Conservation (phyloP, 2,888 invertebrate species). For the Augiades crinisus region DNA sequence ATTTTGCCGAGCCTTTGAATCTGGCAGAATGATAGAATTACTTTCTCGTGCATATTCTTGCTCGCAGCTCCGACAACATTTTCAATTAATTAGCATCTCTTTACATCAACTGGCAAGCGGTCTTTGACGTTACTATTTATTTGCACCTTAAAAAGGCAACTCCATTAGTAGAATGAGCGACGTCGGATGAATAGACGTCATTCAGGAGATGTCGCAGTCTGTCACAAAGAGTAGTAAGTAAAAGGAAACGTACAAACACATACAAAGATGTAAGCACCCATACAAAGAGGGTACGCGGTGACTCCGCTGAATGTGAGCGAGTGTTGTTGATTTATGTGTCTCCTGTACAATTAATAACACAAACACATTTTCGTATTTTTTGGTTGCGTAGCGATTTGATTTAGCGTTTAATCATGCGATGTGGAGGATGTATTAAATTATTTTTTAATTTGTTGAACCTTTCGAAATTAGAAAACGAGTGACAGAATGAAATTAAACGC, state of each 20-base stretch:
- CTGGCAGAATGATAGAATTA: conserved; percentile 9
- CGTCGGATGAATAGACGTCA: conserved; percentile 66
- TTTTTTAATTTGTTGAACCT: conserved; percentile 9
- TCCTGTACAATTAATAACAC: conserved; percentile 9
- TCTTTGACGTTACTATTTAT: conserved; percentile 61
- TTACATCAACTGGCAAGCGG: conserved; percentile 38
- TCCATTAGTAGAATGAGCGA: conserved; percentile 75
- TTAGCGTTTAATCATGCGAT: conserved; percentile 11
- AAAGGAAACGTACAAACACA: conserved; percentile 35
- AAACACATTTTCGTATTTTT: conserved; percentile 12
- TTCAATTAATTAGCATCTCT: conserved; percentile 65
- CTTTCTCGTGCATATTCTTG: conserved; percentile 17
- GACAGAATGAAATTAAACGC: background rate
- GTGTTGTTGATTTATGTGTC: conserved; percentile 7
- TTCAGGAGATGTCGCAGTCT: conserved; percentile 58
- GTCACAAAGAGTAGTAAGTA: conserved; percentile 49
- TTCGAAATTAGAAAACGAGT: background rate
- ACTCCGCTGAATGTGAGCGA: conserved; percentile 7
- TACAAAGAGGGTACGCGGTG: background rate
- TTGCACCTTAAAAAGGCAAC: conserved; percentile 69
- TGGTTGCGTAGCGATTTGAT: conserved; percentile 3
- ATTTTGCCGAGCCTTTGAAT: conserved; percentile 14
- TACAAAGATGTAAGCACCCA: conserved; percentile 6
- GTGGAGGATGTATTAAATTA: conserved; percentile 5
- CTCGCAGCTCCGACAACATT: conserved; percentile 30